Base-by-base conservation (phyloP, 2,888 invertebrate genomes). In the Lasioglossum malachurum region DNA sequence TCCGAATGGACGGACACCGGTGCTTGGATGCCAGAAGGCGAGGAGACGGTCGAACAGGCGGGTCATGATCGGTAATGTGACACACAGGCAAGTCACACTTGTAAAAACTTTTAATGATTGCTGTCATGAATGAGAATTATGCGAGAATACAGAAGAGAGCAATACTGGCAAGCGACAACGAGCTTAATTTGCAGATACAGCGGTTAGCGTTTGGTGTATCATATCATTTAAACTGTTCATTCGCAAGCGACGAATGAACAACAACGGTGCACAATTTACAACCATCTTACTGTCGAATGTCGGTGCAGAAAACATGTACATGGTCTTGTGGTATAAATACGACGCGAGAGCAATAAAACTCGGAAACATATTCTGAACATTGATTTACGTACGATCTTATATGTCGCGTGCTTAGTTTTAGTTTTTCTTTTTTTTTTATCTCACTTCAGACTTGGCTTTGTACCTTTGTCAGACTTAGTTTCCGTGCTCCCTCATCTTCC, bases 151-250 rank as follows among this genome's bases (percentile, higher is more conserved):
- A 94, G 92, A 92, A 93, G 93, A 94, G 93, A 94, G 94, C 94
- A 94, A 94, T 94, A 94, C 93, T 94, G 94, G 93, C 92, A 94
- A 94, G 94, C 94, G 93, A 94, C 94, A 92, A 93, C 93, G 91
- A 94, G 91, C 92, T 92, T 93, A 90, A 90, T 91, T 93, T 94
- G 94, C 93, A 94, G 92, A 94, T 93, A 94, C 93, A 94, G 93
- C 92, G 91, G 92, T 69, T 93, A 93, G 93, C 93, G 87, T 93
- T 71, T 92, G 92, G 92, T 93, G 92, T 93, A 93, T 91, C 86
- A 92, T 93, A 88, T 91, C 83, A 78, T 91, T 86, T 49, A 57
- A 69, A 74, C 84, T 80, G 83, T 78, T 77, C 89, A 78, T 78
- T 78, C 35, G 84, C 10, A 76, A 76, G 81, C 74, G 31, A 53